Percentiles rank a stretch among this genome's conserved stretches.
phyloP scores from a whole-genome alignment of 2,888 invertebrate genomes.

The Nomada ferruginata region DNA sequence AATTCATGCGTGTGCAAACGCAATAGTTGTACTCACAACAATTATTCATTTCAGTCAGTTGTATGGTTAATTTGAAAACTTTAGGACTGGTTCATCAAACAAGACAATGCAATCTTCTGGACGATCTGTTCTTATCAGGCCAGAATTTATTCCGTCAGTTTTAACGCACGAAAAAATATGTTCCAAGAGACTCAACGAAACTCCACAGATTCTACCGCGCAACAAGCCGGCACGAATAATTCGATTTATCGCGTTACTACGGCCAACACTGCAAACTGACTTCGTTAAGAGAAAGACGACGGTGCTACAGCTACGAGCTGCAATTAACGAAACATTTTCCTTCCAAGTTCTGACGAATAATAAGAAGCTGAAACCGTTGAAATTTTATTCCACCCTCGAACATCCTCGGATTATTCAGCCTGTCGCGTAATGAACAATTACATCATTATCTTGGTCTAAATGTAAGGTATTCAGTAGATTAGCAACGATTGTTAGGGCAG shows the following conservation, averaged over 20 bases:
- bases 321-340: constrained; percentile 75
- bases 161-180: constrained; percentile 22
- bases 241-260: constrained; percentile 63
- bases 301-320: constrained; percentile 43
- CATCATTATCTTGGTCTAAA: no score
- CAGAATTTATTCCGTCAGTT: constrained; percentile 43
- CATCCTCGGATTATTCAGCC: no score
- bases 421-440: constrained; percentile 21
- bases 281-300: constrained; percentile 66
- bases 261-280: constrained; percentile 69
- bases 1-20: no score
- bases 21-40: no score
- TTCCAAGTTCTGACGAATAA: constrained; percentile 49
- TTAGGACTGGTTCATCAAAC: no score
- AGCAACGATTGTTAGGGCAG: no score
- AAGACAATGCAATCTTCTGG: not conserved
- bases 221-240: constrained; percentile 66
- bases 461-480: no score
- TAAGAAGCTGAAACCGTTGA: constrained; percentile 28
- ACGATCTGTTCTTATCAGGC: constrained; percentile 26
- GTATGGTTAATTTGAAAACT: no score
- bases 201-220: constrained; percentile 28
- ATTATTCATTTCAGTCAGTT: no score
- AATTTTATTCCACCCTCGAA: constrained; percentile 1
- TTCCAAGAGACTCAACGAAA: constrained; percentile 37